Evolutionary conservation across 2,888 invertebrate species (phyloP).

Genomic region (Hesperia comma): DNA sequence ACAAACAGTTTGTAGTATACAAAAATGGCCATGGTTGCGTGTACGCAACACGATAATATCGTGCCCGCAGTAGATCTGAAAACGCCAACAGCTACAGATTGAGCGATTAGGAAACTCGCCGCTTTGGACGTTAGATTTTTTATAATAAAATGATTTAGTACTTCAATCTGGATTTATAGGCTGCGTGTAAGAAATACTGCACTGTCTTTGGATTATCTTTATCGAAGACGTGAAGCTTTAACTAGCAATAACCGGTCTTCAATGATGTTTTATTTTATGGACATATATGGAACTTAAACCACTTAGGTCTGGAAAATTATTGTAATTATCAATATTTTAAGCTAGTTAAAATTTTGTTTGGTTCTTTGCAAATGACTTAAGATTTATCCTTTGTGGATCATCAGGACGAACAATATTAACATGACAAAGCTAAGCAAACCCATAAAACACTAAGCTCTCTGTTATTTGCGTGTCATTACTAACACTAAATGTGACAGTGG

Average conservation of each 20-base stretch:
- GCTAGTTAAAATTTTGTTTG: not conserved
- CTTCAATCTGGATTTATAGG: constrained; percentile 21
- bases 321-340: no score
- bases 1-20: constrained; percentile 39
- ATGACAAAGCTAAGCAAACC: not conserved
- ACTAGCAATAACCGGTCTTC: not conserved
- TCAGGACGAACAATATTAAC: not conserved
- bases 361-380: not conserved
- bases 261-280: not conserved
- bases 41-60: constrained; percentile 45
- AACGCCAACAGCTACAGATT: constrained; percentile 46
- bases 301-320: no score
- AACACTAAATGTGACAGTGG: constrained; percentile 21
- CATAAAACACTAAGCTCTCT: constrained; percentile 26
- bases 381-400: not conserved
- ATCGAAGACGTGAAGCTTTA: not conserved
- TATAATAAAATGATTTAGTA: constrained; percentile 32
- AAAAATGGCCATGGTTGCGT: constrained; percentile 45
- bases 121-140: constrained; percentile 35
- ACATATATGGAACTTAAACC: no score
- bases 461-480: constrained; percentile 22
- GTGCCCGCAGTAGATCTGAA: constrained; percentile 43
- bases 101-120: constrained; percentile 40
- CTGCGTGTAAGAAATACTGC: constrained; percentile 17
- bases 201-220: constrained; percentile 3